Percentiles rank a stretch among this genome's conserved stretches.
These are phyloP conservation scores for Allophyes oxyacanthae DNA, from an alignment of 2,888 invertebrate genomes.

Conservation along the genomic window DNA sequence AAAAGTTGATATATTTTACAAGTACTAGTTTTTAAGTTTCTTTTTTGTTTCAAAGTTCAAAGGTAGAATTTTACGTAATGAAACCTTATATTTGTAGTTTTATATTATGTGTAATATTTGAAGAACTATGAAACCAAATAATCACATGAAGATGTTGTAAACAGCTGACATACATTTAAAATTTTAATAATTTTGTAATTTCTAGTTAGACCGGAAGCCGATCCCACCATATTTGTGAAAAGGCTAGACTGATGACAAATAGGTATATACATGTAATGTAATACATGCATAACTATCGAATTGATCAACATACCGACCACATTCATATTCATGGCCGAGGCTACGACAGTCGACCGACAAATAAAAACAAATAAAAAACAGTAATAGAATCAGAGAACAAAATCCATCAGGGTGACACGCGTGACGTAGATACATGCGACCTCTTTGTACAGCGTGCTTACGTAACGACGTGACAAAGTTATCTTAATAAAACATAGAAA, in stretches of 20 bases:
- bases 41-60: too few relatives aligned
- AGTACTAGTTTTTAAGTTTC: background rate
- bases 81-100: background rate
- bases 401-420: conserved; percentile 81
- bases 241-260: too few relatives aligned
- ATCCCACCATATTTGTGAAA: too few relatives aligned
- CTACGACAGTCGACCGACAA: conserved; percentile 61
- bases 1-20: background rate
- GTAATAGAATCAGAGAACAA: conserved; percentile 85
- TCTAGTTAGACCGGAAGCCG: too few relatives aligned
- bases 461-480: background rate
- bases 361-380: conserved; percentile 83
- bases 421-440: conserved; percentile 68
- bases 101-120: background rate
- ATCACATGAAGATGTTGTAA: too few relatives aligned
- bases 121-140: background rate
- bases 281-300: conserved; percentile 9
- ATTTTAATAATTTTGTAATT: too few relatives aligned
- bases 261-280: background rate
- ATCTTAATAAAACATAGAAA: background rate
- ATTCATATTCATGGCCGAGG: conserved; percentile 76
- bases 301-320: conserved; percentile 24
- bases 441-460: conserved; percentile 63
- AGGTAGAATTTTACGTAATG: background rate
- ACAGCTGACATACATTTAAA: too few relatives aligned